Base-by-base conservation (phyloP, 1,140 invertebrate species). In the Aphaenogaster ashmeadi region DNA sequence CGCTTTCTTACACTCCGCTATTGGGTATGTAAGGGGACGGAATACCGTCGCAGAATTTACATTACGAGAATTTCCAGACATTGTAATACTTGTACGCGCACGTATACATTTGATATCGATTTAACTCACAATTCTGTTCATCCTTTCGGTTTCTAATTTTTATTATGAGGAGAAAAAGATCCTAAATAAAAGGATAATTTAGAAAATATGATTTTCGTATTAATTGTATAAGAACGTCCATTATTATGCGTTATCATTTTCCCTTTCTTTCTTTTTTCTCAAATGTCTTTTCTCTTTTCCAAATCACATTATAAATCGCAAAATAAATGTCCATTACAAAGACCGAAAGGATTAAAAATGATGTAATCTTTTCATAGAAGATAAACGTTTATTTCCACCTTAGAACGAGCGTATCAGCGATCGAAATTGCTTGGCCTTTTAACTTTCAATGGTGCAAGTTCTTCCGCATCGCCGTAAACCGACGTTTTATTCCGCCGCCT, bases 401-500 rank as follows among this genome's bases (percentile, higher is more conserved):
- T 58, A 47, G 38, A 84, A 60, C 27, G 80, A 74, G 69, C 41
- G 66, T 81, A 81, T 74, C 80, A 36, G 54, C n/a, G 69, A 60
- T 86, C 83, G 83, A 79, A 78, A 86, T 77, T 79, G 72, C 83
- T 80, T 80, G 74, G 80, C 60, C 80, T 72, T 90, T 91, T 90
- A 91, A 91, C 86, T 91, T 91, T 86, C 89, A 88, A 90, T 90
- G 80, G 79, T 54, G 87, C 89, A 90, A 88, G 84, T 90, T 90
- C 86, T 66, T 85, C 69, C 89, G 87, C 87, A 47, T 79, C 89
- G 79, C 69, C 74, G 41, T 91, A 91, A 91, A 91, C 75, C 62
- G 79, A 50, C 87, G 72, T 91, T 91, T 91, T 91, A 91, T 91
- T 91, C 71, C 77, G 44, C 58, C 83, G 64, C 62, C 87, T 83